A percentile compares a stretch with the other conserved stretches of the same genome.
Conservation (phyloP, 2,888 invertebrate genomes). For the Sericinus montela region DNA sequence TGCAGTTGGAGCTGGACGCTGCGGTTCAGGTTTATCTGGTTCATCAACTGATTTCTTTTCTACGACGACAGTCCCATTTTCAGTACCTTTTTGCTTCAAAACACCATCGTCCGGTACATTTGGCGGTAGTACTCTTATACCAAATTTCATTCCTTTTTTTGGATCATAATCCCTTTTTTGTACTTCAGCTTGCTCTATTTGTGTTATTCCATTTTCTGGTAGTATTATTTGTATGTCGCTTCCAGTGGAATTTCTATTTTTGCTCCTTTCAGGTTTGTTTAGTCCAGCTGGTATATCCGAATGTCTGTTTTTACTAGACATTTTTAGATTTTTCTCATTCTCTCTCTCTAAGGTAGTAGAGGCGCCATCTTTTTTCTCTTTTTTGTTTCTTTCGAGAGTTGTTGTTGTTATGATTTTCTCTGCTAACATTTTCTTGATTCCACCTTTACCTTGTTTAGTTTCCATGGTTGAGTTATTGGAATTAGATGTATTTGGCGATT, state of each 20-base stretch:
- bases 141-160: conserved; percentile 82
- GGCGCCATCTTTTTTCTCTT: conserved; percentile 59
- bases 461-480: conserved; percentile 73
- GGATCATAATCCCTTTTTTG: conserved; percentile 79
- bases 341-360: conserved; percentile 69
- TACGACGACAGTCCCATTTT: conserved; percentile 56
- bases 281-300: conserved; percentile 50
- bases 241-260: conserved; percentile 58
- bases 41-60: conserved; percentile 62
- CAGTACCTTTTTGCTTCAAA: conserved; percentile 62
- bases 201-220: conserved; percentile 58
- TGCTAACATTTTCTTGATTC: conserved; percentile 72
- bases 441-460: conserved; percentile 65
- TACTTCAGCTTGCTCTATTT: conserved; percentile 67
- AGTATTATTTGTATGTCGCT: conserved; percentile 63
- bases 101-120: conserved; percentile 75
- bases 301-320: conserved; percentile 55
- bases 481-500: conserved; percentile 63
- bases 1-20: conserved; percentile 46
- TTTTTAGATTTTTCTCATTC: conserved; percentile 69
- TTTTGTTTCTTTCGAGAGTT: conserved; percentile 68
- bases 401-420: conserved; percentile 69
- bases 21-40: conserved; percentile 62
- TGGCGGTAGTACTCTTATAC: conserved; percentile 82
- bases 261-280: conserved; percentile 63